Percentiles rank a stretch among this genome's conserved stretches.
These are phyloP conservation scores for Himalopsyche phryganea DNA, from an alignment of 1,140 invertebrate species.

Conservation along the genomic window DNA sequence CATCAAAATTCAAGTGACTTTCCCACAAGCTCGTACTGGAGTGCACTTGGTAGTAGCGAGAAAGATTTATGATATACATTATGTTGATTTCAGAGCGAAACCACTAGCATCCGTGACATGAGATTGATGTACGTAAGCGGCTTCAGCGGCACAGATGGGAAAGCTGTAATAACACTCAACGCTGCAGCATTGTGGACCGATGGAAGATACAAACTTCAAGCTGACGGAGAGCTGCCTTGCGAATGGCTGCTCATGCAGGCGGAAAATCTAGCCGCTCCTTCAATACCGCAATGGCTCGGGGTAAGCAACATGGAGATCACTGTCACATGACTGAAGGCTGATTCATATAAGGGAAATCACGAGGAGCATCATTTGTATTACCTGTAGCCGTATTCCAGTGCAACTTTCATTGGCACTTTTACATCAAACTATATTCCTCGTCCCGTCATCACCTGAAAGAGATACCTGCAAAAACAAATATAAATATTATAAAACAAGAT, in stretches of 20 bases:
- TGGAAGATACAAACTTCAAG: constrained; percentile 76
- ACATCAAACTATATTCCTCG: neutral
- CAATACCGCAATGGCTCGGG: constrained; percentile 61
- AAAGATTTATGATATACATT: too few relatives aligned
- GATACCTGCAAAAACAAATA: too few relatives aligned
- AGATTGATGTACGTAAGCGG: constrained; percentile 79
- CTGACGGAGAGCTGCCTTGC: constrained; percentile 71
- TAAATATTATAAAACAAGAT: neutral
- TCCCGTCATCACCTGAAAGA: neutral
- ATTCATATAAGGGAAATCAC: too few relatives aligned
- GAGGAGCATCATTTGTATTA: too few relatives aligned
- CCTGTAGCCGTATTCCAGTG: too few relatives aligned
- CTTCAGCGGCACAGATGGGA: constrained; percentile 79
- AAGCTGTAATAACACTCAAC: constrained; percentile 71
- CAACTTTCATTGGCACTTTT: neutral
- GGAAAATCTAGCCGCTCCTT: constrained; percentile 57
- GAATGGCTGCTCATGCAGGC: constrained; percentile 78
- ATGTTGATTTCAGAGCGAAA: constrained; percentile 56
- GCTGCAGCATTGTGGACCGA: constrained; percentile 87
- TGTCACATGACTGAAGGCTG: too few relatives aligned
- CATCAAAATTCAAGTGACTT: neutral
- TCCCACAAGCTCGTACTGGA: too few relatives aligned
- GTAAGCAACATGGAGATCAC: too few relatives aligned
- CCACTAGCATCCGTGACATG: constrained; percentile 69
- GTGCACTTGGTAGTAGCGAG: too few relatives aligned